Evolutionary conservation across 2,797 vertebrate genomes (phyloP), one percentile per base, ranked within the genome.

Genomic region (Botia kubotai): DNA sequence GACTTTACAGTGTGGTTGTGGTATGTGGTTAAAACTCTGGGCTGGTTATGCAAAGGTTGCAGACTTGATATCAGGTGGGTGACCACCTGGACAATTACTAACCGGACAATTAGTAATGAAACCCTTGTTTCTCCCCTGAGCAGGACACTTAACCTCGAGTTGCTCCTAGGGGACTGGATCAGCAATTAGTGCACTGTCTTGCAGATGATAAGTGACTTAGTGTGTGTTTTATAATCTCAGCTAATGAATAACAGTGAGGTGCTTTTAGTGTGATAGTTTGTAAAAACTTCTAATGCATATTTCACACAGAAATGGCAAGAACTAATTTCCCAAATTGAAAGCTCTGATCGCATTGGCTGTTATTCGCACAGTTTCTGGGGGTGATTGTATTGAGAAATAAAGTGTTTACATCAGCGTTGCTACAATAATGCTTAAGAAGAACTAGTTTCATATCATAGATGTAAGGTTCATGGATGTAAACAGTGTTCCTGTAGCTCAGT

Each of bases 201-300:
- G 63, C 14, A 66, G 29, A 66, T 66, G 63, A 66, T 36, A 66
- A 17, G 63, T 66, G 29, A 66, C 63, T 39, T 2, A 10, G 79
- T 66, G 48, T 72, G 68, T 80, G 58, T 80, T 82, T 77, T 87
- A 86, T 87, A 58, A 77, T 79, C 55, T 77, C 33, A 48, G 74
- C 82, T 87, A 85, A 87, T 85, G 79, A 83, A 82, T 81, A 82
- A 70, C 69, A 55, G 71, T 77, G 77, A 72, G 39, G 77, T 82
- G 73, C 72, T 80, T 89, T 83, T 76, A 23, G n/a, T 36, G 74
- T 33, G 14, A 29, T 76, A 21, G 74, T 79, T 85, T 79, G 87
- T 87, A 79, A 68, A 29, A 21, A 26, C 58, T 4, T 60, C 2
- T 23, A 58, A 58, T 58, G 57, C 19, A 13, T 21, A 23, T 58